Evolutionary conservation across 2,888 invertebrate genomes (phyloP).

Genomic region (Philaethria dido): DNA sequence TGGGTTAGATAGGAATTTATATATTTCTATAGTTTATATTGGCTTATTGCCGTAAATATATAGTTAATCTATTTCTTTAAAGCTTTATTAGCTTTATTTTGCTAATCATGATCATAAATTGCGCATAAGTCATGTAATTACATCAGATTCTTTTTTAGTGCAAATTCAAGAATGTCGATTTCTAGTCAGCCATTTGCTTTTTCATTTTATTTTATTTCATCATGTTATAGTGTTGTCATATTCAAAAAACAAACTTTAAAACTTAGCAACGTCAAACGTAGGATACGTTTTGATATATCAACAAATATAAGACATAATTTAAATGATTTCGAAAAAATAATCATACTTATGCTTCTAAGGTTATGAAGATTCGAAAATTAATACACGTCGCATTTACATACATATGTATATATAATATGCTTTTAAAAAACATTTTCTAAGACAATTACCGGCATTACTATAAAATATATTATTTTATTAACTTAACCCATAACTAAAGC

Average conservation of each 20-base stretch:
- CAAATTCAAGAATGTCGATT: conserved; percentile 74
- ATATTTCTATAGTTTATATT: conserved; percentile 58
- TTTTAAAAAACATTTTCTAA: too few species aligned
- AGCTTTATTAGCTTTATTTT: conserved; percentile 78
- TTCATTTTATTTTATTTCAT: conserved; percentile 65
- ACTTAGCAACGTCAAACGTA: not conserved
- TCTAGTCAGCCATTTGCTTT: conserved; percentile 83
- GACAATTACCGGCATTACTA: too few species aligned
- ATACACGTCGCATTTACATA: too few species aligned
- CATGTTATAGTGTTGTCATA: conserved; percentile 40
- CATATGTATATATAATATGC: too few species aligned
- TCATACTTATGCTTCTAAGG: too few species aligned
- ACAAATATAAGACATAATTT: not conserved
- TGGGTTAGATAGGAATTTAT: conserved; percentile 64
- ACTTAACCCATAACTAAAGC: not conserved
- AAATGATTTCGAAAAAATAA: not conserved
- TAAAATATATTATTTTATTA: too few species aligned
- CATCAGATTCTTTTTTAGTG: conserved; percentile 79
- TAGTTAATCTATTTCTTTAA: conserved; percentile 64
- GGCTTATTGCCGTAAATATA: conserved; percentile 70
- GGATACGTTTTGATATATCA: not conserved
- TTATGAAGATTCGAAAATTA: too few species aligned
- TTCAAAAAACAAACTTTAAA: conserved; percentile 11
- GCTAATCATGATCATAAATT: conserved; percentile 83
- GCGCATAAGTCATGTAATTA: conserved; percentile 85